These are phyloP conservation scores for Tridacna gigas DNA, from an alignment of 2,888 invertebrate genomes.

Conservation along the genomic window DNA sequence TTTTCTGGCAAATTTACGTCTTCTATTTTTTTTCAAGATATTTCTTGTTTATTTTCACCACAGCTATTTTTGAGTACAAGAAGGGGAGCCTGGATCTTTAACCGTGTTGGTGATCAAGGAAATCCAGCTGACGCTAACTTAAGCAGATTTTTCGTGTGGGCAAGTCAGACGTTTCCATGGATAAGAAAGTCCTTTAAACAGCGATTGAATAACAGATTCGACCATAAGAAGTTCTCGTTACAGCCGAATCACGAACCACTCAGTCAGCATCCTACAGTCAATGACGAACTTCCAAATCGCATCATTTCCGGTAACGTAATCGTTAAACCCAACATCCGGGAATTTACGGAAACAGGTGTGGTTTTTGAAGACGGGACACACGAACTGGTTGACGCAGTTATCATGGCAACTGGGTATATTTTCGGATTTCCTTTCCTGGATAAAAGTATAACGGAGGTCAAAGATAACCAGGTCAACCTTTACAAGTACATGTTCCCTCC, in stretches of 20 bases:
- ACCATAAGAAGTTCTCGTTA: slow-evolving; percentile 84
- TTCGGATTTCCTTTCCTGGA: slow-evolving; percentile 85
- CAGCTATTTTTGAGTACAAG: slow-evolving; percentile 85
- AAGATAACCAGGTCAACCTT: slow-evolving; percentile 81
- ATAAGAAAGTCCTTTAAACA: background rate
- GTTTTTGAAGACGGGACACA: slow-evolving; percentile 79
- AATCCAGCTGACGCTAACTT: slow-evolving; percentile 58
- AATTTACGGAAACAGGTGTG: slow-evolving; percentile 77
- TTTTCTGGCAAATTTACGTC: no score
- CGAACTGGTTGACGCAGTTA: slow-evolving; percentile 81
- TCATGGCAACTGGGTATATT: slow-evolving; percentile 84
- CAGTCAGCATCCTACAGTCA: slow-evolving; percentile 82
- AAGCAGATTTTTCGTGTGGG: background rate
- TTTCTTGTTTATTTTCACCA: slow-evolving; percentile 11
- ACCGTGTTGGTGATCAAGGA: slow-evolving; percentile 79
- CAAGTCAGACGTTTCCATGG: background rate
- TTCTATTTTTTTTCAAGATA: no score
- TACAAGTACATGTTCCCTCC: slow-evolving; percentile 85
- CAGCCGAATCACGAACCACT: slow-evolving; percentile 81
- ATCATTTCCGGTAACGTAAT: slow-evolving; percentile 82
- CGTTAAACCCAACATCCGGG: slow-evolving; percentile 79
- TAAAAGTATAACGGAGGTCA: slow-evolving; percentile 74
- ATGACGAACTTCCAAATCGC: slow-evolving; percentile 84
- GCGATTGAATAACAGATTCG: slow-evolving; percentile 78
- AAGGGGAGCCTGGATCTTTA: slow-evolving; percentile 85